Percentiles rank a stretch among this genome's conserved stretches.
These are phyloP conservation scores for Cheiracanthium punctorium DNA, from an alignment of 2,888 invertebrate species.

Conservation along the genomic window DNA sequence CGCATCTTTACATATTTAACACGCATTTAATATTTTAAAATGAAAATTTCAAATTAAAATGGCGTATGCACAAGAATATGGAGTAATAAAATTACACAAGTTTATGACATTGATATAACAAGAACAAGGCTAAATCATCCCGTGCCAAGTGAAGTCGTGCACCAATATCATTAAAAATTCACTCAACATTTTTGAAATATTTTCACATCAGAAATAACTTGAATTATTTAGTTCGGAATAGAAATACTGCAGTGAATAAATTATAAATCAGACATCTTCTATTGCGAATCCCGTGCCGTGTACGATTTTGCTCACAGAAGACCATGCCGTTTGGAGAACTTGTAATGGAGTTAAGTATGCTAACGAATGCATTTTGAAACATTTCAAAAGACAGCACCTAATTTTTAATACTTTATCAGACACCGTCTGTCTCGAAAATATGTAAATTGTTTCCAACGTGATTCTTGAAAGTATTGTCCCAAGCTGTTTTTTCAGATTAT, in stretches of 20 bases:
- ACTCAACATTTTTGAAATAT: constrained; percentile 1
- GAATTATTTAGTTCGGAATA: background rate
- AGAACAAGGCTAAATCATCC: too few relatives aligned
- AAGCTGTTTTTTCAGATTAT: too few relatives aligned
- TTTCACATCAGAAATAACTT: background rate
- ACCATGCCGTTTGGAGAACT: background rate
- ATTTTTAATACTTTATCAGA: background rate
- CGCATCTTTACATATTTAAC: too few relatives aligned
- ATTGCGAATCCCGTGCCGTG: background rate
- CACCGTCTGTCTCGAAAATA: too few relatives aligned
- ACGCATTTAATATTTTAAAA: too few relatives aligned
- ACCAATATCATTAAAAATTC: background rate
- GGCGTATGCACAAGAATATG: too few relatives aligned
- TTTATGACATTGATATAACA: too few relatives aligned
- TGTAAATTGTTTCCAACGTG: too few relatives aligned
- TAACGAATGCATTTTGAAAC: background rate
- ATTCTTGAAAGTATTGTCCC: too few relatives aligned
- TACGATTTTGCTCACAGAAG: background rate
- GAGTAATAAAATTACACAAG: too few relatives aligned
- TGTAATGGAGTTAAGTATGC: background rate
- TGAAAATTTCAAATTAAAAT: too few relatives aligned
- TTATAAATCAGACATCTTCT: background rate
- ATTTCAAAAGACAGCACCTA: background rate
- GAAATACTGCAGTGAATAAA: background rate
- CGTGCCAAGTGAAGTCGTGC: too few relatives aligned